Percentiles rank a stretch among this genome's conserved stretches.
Evolutionary conservation across 92 coral and sea anemone species (phyloP).

Genomic region (Scolanthus callimorphus): DNA sequence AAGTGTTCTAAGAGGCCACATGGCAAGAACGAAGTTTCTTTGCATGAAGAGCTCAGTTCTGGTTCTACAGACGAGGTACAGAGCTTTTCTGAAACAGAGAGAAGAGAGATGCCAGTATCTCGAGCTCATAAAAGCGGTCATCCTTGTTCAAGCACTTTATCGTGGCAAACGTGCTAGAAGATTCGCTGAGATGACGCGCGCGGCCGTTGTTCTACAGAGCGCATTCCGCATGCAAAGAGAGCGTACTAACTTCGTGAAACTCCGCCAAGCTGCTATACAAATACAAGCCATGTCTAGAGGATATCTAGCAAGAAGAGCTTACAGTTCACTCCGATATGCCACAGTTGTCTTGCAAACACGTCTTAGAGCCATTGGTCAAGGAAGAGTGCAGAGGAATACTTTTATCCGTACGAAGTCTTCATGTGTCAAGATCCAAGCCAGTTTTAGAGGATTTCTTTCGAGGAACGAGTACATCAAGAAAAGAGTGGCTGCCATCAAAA

Average conservation of each 20-base stretch:
- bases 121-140: slow-evolving; percentile 32
- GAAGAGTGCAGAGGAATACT: slow-evolving; percentile 24
- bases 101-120: slow-evolving; percentile 30
- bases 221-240: slow-evolving; percentile 51
- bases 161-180: slow-evolving; percentile 59
- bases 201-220: slow-evolving; percentile 60
- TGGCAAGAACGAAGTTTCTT: slow-evolving; percentile 33
- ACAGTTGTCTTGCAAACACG: slow-evolving; percentile 29
- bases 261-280: slow-evolving; percentile 22
- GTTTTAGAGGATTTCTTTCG: slow-evolving; percentile 29
- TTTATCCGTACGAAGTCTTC: slow-evolving; percentile 33
- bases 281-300: slow-evolving; percentile 44
- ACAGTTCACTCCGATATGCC: slow-evolving; percentile 19
- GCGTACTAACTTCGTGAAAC: slow-evolving; percentile 15
- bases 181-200: slow-evolving; percentile 33
- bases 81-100: slow-evolving; percentile 29
- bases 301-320: slow-evolving; percentile 27
- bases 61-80: slow-evolving; percentile 40
- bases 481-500: slow-evolving; percentile 42
- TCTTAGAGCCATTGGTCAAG: slow-evolving; percentile 33
- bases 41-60: slow-evolving; percentile 33
- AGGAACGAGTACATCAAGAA: slow-evolving; percentile 21
- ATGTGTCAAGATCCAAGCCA: slow-evolving; percentile 60
- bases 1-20: slow-evolving; percentile 41
- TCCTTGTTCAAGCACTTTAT: slow-evolving; percentile 57